These are phyloP conservation scores for Dascillus cervinus DNA, from an alignment of 2,888 invertebrate genomes.

Conservation along the genomic window DNA sequence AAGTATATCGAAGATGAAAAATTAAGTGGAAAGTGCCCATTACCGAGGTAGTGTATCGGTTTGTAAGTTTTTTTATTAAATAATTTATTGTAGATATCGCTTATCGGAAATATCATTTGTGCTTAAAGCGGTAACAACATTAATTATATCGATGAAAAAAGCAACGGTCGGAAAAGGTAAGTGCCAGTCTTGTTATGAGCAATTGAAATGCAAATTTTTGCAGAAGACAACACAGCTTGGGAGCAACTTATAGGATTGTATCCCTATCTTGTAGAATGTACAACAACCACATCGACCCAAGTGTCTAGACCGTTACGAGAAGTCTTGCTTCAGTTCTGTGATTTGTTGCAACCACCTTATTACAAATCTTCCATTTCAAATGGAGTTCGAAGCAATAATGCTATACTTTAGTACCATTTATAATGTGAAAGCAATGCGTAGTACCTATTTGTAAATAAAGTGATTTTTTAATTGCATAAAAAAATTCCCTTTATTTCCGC, in stretches of 20 bases:
- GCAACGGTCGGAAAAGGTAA: slow-evolving; percentile 80
- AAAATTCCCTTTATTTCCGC: no score
- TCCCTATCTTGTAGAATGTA: slow-evolving; percentile 82
- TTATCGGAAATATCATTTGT: slow-evolving; percentile 95
- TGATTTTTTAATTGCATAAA: no score
- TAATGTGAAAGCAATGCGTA: neutral
- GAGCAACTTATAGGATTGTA: slow-evolving; percentile 87
- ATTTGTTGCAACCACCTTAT: slow-evolving; percentile 62
- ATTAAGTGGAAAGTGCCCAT: slow-evolving; percentile 75
- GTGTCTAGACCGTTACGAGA: slow-evolving; percentile 74
- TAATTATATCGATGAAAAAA: slow-evolving; percentile 87
- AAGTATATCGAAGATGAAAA: slow-evolving; percentile 81
- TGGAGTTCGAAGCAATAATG: slow-evolving; percentile 17
- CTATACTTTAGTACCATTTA: slow-evolving; percentile 8
- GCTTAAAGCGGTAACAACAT: slow-evolving; percentile 85
- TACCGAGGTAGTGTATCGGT: slow-evolving; percentile 57
- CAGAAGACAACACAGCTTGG: slow-evolving; percentile 87
- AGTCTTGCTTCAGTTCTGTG: slow-evolving; percentile 81
- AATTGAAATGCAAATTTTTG: slow-evolving; percentile 10
- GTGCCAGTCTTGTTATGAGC: slow-evolving; percentile 7
- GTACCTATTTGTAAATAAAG: no score
- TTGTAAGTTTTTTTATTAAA: neutral
- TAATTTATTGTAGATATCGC: slow-evolving; percentile 60
- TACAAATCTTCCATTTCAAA: slow-evolving; percentile 15
- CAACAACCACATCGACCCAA: slow-evolving; percentile 70